phyloP scores from a whole-genome alignment of 1,140 invertebrate species.

The Ptiloglossa arizonensis region DNA sequence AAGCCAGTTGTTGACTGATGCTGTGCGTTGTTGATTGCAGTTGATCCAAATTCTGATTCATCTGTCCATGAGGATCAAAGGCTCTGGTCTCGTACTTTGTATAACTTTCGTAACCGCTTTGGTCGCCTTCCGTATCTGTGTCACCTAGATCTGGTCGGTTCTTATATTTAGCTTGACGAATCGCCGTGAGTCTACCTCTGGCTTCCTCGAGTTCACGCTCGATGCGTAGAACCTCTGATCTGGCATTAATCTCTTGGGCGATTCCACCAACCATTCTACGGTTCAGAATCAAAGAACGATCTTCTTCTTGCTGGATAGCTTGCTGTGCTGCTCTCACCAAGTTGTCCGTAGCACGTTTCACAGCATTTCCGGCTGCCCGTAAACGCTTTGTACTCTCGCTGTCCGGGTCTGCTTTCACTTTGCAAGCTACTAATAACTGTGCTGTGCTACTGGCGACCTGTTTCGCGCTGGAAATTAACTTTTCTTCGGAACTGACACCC shows the following conservation, averaged over 20 bases:
- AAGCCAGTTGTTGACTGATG: slow-evolving; percentile 69
- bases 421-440: slow-evolving; percentile 97
- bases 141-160: slow-evolving; percentile 76
- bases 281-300: slow-evolving; percentile 93
- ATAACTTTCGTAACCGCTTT: slow-evolving; percentile 77
- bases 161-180: slow-evolving; percentile 92
- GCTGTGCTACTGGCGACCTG: slow-evolving; percentile 98
- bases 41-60: slow-evolving; percentile 69
- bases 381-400: slow-evolving; percentile 96
- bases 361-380: slow-evolving; percentile 97
- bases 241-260: slow-evolving; percentile 95
- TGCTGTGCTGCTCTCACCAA: slow-evolving; percentile 96
- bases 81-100: slow-evolving; percentile 67
- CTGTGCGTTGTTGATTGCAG: slow-evolving; percentile 67
- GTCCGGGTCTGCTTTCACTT: slow-evolving; percentile 97
- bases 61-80: slow-evolving; percentile 59
- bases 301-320: slow-evolving; percentile 95
- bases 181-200: slow-evolving; percentile 91
- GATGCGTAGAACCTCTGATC: slow-evolving; percentile 94
- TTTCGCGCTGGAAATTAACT: slow-evolving; percentile 97
- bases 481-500: slow-evolving; percentile 96
- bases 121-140: slow-evolving; percentile 75
- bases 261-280: slow-evolving; percentile 96
- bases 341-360: slow-evolving; percentile 98
- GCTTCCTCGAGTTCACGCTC: slow-evolving; percentile 97